Evolutionary conservation across 2,797 vertebrate genomes (phyloP).

Genomic region (Lepus townsendii): DNA sequence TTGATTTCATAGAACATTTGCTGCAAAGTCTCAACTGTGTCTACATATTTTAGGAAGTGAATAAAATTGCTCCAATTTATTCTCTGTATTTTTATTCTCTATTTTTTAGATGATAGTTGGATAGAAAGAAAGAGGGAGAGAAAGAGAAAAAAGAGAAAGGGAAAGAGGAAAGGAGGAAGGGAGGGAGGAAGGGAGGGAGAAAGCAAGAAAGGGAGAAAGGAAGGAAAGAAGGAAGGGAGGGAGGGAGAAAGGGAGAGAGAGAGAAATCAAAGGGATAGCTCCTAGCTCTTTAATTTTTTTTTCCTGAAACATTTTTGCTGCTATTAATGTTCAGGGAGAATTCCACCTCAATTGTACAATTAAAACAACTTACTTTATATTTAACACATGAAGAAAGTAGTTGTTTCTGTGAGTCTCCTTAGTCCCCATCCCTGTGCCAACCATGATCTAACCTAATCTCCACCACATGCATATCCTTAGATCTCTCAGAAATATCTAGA

Average conservation of each 20-base stretch:
- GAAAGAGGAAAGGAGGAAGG: too few relatives aligned
- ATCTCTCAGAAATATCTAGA: not conserved
- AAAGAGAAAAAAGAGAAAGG: too few relatives aligned
- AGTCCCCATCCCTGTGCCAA: not conserved
- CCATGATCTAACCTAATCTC: not conserved
- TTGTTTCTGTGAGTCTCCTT: not conserved
- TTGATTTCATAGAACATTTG: slow-evolving; percentile 87
- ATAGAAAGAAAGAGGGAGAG: not conserved
- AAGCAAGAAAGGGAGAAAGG: too few relatives aligned
- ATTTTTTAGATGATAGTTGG: too few relatives aligned
- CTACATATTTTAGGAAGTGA: slow-evolving; percentile 84
- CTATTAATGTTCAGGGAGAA: slow-evolving; percentile 6
- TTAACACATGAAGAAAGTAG: not conserved
- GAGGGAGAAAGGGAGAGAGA: too few relatives aligned
- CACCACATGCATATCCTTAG: not conserved
- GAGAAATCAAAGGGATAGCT: not conserved
- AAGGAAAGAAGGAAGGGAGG: too few relatives aligned
- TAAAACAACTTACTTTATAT: slow-evolving; percentile 8
- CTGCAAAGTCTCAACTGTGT: slow-evolving; percentile 82
- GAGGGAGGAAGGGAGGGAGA: too few relatives aligned
- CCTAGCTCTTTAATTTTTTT: not conserved
- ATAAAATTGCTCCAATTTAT: slow-evolving; percentile 59
- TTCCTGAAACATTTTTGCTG: not conserved
- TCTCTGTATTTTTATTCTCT: not conserved
- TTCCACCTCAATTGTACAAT: not conserved